These are phyloP conservation scores for Poeciliopsis gracilis DNA, from an alignment of 2,797 vertebrate genomes.

Conservation along the genomic window DNA sequence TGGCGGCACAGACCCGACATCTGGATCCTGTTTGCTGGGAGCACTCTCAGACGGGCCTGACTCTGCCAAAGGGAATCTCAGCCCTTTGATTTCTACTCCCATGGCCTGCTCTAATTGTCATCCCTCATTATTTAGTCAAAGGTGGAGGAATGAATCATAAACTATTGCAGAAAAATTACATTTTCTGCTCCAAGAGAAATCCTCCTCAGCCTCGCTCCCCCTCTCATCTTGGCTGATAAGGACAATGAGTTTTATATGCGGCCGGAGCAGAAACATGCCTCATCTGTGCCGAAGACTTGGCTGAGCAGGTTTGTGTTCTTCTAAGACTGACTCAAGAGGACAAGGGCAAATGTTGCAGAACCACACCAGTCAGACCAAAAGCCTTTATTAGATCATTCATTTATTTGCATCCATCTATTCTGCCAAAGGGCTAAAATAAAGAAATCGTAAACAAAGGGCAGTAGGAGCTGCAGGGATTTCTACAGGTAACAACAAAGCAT, in stretches of 20 bases:
- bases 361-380: not conserved
- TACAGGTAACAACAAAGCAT: not conserved
- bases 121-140: conserved; percentile 84
- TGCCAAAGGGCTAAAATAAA: conserved; percentile 5
- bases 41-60: conserved; percentile 66
- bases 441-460: not conserved
- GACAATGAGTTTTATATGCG: conserved; percentile 59
- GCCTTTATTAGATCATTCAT: conserved; percentile 11
- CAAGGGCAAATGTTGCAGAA: conserved; percentile 41
- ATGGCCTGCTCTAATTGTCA: conserved; percentile 81
- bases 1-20: conserved; percentile 77
- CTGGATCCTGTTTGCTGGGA: conserved; percentile 84
- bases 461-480: not conserved
- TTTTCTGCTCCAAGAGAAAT: conserved; percentile 67
- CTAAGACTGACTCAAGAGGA: conserved; percentile 48
- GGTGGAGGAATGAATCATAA: conserved; percentile 81
- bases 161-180: conserved; percentile 76
- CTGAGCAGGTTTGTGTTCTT: conserved; percentile 34
- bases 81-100: conserved; percentile 79
- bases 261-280: conserved; percentile 61
- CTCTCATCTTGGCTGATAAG: conserved; percentile 74
- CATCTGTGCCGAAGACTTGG: conserved; percentile 39
- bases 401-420: conserved; percentile 37
- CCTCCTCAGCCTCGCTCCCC: conserved; percentile 63
- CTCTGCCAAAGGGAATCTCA: conserved; percentile 80